phyloP scores from a whole-genome alignment of 2,888 invertebrate species.

The Metalampra italica region DNA sequence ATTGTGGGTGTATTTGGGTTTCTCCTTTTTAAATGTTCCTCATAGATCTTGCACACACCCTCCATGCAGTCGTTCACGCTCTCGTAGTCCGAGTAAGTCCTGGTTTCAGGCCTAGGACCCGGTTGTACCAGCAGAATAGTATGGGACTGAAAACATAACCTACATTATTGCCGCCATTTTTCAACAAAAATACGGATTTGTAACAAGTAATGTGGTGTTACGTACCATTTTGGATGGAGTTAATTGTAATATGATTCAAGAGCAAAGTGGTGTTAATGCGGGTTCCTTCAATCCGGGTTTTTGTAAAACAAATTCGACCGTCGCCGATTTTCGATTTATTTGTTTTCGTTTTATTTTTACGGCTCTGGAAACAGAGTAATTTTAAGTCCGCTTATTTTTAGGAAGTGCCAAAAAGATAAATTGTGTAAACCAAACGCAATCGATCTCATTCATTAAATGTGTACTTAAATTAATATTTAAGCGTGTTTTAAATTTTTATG shows the following conservation, averaged over 20 bases:
- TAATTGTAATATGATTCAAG: background rate
- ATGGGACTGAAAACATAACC: constrained; percentile 86
- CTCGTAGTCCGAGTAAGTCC: constrained; percentile 99
- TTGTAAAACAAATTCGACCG: too few relatives aligned
- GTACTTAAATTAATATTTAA: too few relatives aligned
- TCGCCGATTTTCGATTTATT: too few relatives aligned
- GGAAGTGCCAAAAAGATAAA: too few relatives aligned
- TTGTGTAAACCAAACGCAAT: too few relatives aligned
- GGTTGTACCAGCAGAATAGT: constrained; percentile 98
- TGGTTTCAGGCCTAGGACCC: constrained; percentile 93
- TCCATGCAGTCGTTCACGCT: constrained; percentile 99
- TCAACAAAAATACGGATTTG: constrained; percentile 12
- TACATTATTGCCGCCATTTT: constrained; percentile 48
- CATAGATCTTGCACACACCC: constrained; percentile 99
- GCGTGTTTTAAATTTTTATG: too few relatives aligned
- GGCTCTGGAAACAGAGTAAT: too few relatives aligned
- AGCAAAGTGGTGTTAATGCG: too few relatives aligned
- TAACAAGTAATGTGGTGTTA: constrained; percentile 7
- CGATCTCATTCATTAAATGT: too few relatives aligned
- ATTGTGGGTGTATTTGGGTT: constrained; percentile 98
- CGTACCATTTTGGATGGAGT: constrained; percentile 39
- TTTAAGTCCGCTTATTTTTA: too few relatives aligned
- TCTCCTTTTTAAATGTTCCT: constrained; percentile 96
- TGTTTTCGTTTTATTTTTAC: too few relatives aligned
- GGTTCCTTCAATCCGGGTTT: too few relatives aligned